Evolutionary conservation across 2,113 vertebrate genomes (phyloP), one percentile per base, ranked within the genome.

Genomic region (Phyllostomus hastatus): DNA sequence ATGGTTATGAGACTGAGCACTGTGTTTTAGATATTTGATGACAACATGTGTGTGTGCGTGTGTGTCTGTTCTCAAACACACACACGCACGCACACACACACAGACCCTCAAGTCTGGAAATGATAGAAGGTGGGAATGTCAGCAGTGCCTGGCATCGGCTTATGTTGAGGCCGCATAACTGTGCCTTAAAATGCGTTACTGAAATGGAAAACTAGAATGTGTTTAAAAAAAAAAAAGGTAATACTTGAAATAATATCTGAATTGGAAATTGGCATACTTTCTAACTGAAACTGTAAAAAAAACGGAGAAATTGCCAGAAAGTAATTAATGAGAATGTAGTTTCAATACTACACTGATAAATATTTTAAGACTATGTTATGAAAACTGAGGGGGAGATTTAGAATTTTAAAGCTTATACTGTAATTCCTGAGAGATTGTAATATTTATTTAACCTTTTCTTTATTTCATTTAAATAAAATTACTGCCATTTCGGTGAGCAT

Each of bases 401-500:
- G 82, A 11, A 92, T 85, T 86, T 95, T 88, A 78, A 87, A 50
- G 33, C 50, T 97, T 91, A 82, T 48, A 33, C 28, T 94, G 10
- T 67, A 94, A 72, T 94, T 96, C 41, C 61, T 87, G n/a, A 95
- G 95, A 92, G 31, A 91, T n/a, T 86, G 9, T 38, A 81, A 81
- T 76, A 81, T 93, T 95, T 95, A 90, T 80, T 96, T 94, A 97
- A 97, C 66, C 81, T 96, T 95, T 91, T 78, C 33, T 64, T 91
- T 94, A 96, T 96, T 94, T 88, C 94, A 97, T 96, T 97, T 97
- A 78, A 94, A 94, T 95, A 90, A 89, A 88, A 95, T 97, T 97
- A 95, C 88, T 97, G 61, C 95, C 78, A 75, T 97, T 79, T 97
- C 93, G 96, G 59, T 92, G 89, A 96, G 43, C 81, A 95, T 89